phyloP scores from a whole-genome alignment of 2,113 vertebrate species.

The Notechis scutatus region DNA sequence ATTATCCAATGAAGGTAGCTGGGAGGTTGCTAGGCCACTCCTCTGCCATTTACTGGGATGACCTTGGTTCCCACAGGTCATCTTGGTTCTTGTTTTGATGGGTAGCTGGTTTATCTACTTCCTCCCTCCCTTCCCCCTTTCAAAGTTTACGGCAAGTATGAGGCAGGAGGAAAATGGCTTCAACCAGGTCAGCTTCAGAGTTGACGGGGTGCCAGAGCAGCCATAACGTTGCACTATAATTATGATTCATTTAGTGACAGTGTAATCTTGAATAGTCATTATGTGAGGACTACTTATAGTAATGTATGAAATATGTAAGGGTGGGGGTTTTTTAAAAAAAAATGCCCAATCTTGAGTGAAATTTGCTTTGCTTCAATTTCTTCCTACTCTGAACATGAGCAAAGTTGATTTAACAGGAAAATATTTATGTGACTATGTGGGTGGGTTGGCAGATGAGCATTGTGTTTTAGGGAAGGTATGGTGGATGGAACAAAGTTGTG shows the following conservation, averaged over 20 bases:
- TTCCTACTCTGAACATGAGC: not conserved
- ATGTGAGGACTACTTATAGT: not conserved
- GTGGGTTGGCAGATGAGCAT: not conserved
- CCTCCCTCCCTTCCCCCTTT: too few species aligned
- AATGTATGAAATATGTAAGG: not conserved
- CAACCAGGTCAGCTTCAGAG: too few species aligned
- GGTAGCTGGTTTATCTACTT: too few species aligned
- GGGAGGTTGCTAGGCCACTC: too few species aligned
- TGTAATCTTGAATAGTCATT: not conserved
- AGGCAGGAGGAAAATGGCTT: too few species aligned
- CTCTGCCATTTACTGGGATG: too few species aligned
- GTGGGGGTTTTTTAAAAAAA: not conserved
- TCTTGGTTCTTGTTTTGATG: too few species aligned
- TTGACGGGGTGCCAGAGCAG: not conserved
- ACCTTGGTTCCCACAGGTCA: too few species aligned
- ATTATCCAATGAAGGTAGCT: too few species aligned
- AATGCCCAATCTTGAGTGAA: not conserved
- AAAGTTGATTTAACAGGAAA: not conserved
- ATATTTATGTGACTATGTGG: not conserved
- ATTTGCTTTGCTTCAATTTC: not conserved
- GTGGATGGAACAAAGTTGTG: not conserved
- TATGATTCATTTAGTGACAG: not conserved
- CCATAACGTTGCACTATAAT: not conserved
- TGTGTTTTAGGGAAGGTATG: not conserved
- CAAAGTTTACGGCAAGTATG: too few species aligned